Percentiles rank a stretch among this genome's conserved stretches.
phyloP scores from a whole-genome alignment of 2,797 vertebrate genomes.

The Ctenochaetus hawaiiensis region DNA sequence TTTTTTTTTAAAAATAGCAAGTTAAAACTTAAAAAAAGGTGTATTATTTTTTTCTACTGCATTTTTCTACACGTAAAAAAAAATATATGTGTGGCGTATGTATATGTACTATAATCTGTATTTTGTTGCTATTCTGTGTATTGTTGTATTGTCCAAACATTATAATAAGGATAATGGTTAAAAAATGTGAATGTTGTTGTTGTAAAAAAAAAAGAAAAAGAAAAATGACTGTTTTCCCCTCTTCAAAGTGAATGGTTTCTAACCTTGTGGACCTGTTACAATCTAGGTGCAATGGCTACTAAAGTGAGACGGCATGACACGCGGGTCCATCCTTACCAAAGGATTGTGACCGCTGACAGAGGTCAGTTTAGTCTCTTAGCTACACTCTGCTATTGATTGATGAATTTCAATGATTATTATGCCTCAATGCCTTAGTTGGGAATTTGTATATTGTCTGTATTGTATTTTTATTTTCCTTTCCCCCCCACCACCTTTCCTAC shows the following conservation, averaged over 20 bases:
- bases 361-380: constrained; percentile 97
- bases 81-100: constrained; percentile 59
- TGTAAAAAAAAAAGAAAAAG: constrained; percentile 74
- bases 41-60: constrained; percentile 73
- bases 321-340: constrained; percentile 99
- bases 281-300: constrained; percentile 99
- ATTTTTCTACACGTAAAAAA: constrained; percentile 71
- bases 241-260: constrained; percentile 89
- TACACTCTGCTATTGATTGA: constrained; percentile 80
- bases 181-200: constrained; percentile 81
- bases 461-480: constrained; percentile 50
- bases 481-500: constrained; percentile 45
- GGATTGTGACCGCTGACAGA: constrained; percentile 99
- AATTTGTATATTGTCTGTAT: constrained; percentile 71
- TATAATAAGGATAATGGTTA: constrained; percentile 72
- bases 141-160: constrained; percentile 77
- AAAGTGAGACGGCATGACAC: constrained; percentile 99
- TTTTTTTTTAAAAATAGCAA: constrained; percentile 68
- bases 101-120: constrained; percentile 76
- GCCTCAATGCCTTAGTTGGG: constrained; percentile 82
- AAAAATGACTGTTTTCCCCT: constrained; percentile 84
- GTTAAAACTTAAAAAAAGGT: constrained; percentile 68
- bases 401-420: constrained; percentile 79
- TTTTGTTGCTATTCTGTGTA: constrained; percentile 74
- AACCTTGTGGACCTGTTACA: constrained; percentile 97